Conservation (phyloP, 1,140 invertebrate genomes). For the Contarinia nasturtii region DNA sequence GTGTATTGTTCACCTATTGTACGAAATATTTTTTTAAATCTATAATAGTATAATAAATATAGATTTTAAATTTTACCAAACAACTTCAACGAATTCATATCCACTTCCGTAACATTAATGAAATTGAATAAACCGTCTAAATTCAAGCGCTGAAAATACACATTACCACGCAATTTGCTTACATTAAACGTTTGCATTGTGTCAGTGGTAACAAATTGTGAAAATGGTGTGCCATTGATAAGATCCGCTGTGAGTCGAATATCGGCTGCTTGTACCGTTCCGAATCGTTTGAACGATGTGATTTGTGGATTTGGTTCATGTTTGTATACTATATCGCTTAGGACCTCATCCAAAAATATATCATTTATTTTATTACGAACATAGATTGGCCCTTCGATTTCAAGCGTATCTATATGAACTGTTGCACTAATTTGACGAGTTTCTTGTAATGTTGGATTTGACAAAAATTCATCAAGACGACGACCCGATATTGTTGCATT, state of each 20-base stretch:
- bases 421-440: constrained; percentile 19
- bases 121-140: constrained; percentile 17
- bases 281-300: constrained; percentile 21
- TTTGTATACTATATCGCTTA: constrained; percentile 18
- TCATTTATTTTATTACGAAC: constrained; percentile 19
- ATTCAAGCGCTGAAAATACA: constrained; percentile 22
- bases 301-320: constrained; percentile 16
- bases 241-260: constrained; percentile 15
- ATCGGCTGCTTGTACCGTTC: constrained; percentile 13
- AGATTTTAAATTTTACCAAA: no score
- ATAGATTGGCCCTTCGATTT: constrained; percentile 23
- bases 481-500: constrained; percentile 24
- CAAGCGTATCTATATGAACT: constrained; percentile 24
- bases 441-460: constrained; percentile 24
- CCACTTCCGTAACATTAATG: constrained; percentile 21
- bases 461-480: constrained; percentile 20
- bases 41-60: no score
- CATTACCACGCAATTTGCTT: constrained; percentile 17
- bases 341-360: constrained; percentile 12
- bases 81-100: constrained; percentile 17
- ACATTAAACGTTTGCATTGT: constrained; percentile 21
- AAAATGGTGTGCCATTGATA: constrained; percentile 22
- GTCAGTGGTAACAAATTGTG: constrained; percentile 24
- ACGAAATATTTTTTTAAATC: no score
- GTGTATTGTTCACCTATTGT: constrained; percentile 15